Evolutionary conservation across 2,888 invertebrate genomes (phyloP), one percentile per base, ranked within the genome.

Genomic region (Julus scanicus): DNA sequence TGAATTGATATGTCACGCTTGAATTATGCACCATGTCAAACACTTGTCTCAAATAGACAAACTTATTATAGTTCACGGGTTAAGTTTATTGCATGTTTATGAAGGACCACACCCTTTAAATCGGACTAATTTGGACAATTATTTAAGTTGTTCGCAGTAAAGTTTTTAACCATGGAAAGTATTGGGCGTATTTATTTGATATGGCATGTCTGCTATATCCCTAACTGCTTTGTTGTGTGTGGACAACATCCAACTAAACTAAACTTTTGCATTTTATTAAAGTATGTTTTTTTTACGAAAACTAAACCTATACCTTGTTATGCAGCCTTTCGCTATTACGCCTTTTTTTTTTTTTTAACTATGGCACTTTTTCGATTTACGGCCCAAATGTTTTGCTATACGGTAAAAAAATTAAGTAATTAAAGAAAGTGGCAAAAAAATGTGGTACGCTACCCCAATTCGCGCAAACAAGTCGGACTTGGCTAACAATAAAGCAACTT

Each of bases 41-140:
- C 80, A 9, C 13, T 80, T 80, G 29, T 80, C 37, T 37, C 37
- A n/a, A n/a, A 37, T 29, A 37, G 37, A 29, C 29, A 37, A 20
- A 5, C 29, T 9, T 2, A 37, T n/a, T n/a, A 37, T 80, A 80
- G 80, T 37, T 37, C 37, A 80, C 80, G 37, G 80, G 80, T 80
- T 8, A 80, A 37, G 80, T 80, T 8, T 29, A 29, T 80, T 80
- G 80, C 80, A 80, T 80, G 80, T 80, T 80, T 80, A 37, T 37
- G 80, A 13, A 8, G 80, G 11, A 9, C 80, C 80, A 80, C 80
- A 37, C 80, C 80, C 80, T 11, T 80, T 80, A 29, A 80, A 80
- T 80, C 80, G 37, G 29, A 37, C 80, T 80, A 80, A 80, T 80
- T 80, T 37, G 80, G 29, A 80, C 37, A 80, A 80, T 80, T 80